Conservation (phyloP, 37 sponge, comb jelly and placozoan species). For the Halisarca cf. caerulea region DNA sequence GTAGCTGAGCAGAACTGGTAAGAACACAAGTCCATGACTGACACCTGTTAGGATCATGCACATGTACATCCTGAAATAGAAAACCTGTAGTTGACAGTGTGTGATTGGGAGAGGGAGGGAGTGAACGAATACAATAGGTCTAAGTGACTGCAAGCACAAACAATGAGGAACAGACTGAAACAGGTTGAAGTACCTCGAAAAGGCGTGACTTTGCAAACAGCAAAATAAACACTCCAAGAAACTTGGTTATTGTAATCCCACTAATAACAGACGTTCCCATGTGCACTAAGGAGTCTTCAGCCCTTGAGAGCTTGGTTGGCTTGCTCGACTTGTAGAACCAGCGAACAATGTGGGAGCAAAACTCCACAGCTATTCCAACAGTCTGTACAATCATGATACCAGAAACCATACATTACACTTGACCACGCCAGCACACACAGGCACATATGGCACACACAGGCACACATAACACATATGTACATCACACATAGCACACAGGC, state of each 20-base stretch:
- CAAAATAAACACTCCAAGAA: conserved; percentile 94
- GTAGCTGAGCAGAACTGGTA: conserved; percentile 93
- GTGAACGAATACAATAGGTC: background rate
- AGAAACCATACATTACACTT: too few species aligned
- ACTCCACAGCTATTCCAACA: conserved; percentile 98
- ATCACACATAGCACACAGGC: too few species aligned
- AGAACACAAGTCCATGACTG: conserved; percentile 90
- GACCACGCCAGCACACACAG: too few species aligned
- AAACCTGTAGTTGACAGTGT: conserved; percentile 38
- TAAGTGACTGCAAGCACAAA: background rate
- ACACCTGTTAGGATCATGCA: conserved; percentile 91
- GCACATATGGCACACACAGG: too few species aligned
- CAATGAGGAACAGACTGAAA: background rate
- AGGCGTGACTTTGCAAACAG: conserved; percentile 95
- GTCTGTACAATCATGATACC: conserved; percentile 48
- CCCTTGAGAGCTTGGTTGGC: conserved; percentile 65
- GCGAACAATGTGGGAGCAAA: conserved; percentile 95
- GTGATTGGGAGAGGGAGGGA: background rate
- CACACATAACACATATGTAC: too few species aligned
- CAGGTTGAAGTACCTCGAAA: conserved; percentile 90
- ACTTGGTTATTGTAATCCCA: conserved; percentile 98
- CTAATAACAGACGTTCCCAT: conserved; percentile 96
- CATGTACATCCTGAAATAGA: conserved; percentile 99
- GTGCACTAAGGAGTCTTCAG: conserved; percentile 80
- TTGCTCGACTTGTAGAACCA: conserved; percentile 67